phyloP scores from a whole-genome alignment of 2,113 vertebrate genomes.

The Orthonyx spaldingii region DNA sequence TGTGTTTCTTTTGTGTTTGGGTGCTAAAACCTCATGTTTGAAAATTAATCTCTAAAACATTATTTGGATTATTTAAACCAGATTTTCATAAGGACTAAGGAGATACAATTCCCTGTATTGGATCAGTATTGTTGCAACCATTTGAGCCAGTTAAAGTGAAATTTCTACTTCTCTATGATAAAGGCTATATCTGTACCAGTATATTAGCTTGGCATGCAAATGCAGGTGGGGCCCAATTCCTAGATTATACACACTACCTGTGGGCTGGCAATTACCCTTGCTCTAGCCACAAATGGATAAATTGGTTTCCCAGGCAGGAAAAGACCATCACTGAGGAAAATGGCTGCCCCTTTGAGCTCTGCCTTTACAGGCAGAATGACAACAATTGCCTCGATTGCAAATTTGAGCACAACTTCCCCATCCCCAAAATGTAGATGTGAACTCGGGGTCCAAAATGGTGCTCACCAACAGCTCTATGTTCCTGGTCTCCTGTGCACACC shows the following conservation, averaged over 20 bases:
- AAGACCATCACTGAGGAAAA: neutral
- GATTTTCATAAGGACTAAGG: neutral
- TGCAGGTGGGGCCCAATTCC: neutral
- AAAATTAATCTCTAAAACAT: neutral
- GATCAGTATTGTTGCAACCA: neutral
- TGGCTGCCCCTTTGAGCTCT: neutral
- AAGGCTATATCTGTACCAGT: neutral
- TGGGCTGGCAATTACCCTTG: neutral
- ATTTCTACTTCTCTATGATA: neutral
- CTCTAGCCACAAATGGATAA: neutral
- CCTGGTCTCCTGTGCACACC: neutral
- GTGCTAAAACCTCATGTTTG: neutral
- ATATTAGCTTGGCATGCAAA: neutral
- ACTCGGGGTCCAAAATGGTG: neutral
- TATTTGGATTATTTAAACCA: neutral
- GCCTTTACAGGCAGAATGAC: neutral
- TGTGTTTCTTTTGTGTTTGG: neutral
- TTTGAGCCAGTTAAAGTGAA: neutral
- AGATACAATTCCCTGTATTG: neutral
- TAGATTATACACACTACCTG: neutral
- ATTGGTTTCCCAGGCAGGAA: neutral
- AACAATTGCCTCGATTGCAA: neutral
- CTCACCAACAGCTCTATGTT: neutral
- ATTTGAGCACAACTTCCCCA: neutral
- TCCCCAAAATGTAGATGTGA: rapidly evolving